A percentile compares a stretch with the other conserved stretches of the same genome.
Evolutionary conservation across 2,797 vertebrate genomes (phyloP).

Genomic region (Morelia viridis): DNA sequence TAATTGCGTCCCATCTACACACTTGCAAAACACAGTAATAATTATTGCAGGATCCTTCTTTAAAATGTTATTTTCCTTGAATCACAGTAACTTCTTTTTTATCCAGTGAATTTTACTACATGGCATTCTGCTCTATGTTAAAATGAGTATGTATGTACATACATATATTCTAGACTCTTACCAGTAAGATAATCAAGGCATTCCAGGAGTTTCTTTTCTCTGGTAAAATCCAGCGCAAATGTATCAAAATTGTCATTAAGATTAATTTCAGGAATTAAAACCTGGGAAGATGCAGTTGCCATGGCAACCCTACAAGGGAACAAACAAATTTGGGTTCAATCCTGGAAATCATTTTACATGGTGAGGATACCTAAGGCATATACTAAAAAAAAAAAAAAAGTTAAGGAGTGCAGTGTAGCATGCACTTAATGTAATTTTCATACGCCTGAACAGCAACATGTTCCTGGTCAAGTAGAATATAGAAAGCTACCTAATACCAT

Average conservation of each 20-base stretch:
- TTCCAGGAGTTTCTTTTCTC: constrained; percentile 97
- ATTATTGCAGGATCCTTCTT: neutral
- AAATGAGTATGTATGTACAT: neutral
- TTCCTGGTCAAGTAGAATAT: neutral
- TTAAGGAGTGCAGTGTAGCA: neutral
- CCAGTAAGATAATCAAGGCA: constrained; percentile 98
- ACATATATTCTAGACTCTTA: constrained; percentile 58
- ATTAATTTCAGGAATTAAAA: constrained; percentile 98
- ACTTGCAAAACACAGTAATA: neutral
- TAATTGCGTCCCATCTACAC: neutral
- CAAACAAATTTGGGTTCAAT: neutral
- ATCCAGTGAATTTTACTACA: neutral
- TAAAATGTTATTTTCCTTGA: neutral
- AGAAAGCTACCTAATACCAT: neutral
- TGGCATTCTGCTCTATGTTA: neutral
- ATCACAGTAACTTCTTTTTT: neutral
- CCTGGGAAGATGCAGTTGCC: constrained; percentile 97
- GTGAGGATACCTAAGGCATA: neutral
- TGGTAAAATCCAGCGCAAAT: constrained; percentile 94
- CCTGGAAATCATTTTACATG: neutral
- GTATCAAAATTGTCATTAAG: constrained; percentile 96
- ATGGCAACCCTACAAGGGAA: constrained; percentile 88
- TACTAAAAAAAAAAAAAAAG: neutral
- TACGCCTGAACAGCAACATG: neutral
- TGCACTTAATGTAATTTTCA: neutral